Conservation (phyloP, 2,113 vertebrate species). For the Ceratotherium simum region DNA sequence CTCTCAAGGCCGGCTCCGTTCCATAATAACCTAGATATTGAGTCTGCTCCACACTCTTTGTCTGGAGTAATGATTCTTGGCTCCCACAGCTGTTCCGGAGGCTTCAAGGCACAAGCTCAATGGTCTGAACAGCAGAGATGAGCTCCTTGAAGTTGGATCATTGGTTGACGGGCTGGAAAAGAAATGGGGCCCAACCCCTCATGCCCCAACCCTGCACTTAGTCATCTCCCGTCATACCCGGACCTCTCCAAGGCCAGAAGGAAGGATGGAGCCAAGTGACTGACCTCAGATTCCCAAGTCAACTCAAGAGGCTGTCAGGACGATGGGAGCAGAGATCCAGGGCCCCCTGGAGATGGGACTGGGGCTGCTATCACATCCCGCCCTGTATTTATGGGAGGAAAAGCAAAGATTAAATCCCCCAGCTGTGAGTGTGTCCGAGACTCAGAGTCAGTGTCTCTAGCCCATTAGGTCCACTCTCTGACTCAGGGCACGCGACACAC, state of each 20-base stretch:
- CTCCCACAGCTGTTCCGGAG: constrained; percentile 88
- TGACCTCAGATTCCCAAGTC: not conserved
- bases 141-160: constrained; percentile 57
- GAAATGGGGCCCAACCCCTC: not conserved
- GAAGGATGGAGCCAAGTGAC: not conserved
- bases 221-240: not conserved
- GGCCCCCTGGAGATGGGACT: not conserved
- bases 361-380: not conserved
- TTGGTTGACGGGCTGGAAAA: not conserved
- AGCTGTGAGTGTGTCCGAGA: not conserved
- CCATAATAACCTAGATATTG: constrained; percentile 26
- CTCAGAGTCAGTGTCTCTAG: not conserved
- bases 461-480: not conserved
- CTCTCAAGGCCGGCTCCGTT: constrained; percentile 7
- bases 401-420: constrained; percentile 63
- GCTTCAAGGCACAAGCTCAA: constrained; percentile 86
- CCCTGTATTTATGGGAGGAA: not conserved
- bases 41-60: constrained; percentile 59
- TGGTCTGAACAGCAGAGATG: constrained; percentile 86
- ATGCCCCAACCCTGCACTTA: not conserved
- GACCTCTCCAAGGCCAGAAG: not conserved
- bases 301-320: not conserved
- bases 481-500: fast-evolving
- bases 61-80: constrained; percentile 74
- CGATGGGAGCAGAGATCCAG: not conserved